phyloP scores from a whole-genome alignment of 2,888 invertebrate species.

The Pseudoips prasinana region DNA sequence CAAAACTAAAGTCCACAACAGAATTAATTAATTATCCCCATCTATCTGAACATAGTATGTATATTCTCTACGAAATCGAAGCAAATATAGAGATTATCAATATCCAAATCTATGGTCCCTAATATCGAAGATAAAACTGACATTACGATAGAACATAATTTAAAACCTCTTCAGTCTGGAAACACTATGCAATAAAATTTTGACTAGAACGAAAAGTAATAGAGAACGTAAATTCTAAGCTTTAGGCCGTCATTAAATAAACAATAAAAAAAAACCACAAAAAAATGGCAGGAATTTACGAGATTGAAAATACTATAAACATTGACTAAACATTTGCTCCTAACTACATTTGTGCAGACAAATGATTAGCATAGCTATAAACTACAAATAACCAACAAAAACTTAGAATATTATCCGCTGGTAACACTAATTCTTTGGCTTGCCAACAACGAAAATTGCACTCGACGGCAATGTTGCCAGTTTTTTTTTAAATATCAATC shows the following conservation, averaged over 20 bases:
- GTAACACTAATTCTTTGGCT: slow-evolving; percentile 52
- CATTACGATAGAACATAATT: slow-evolving; percentile 46
- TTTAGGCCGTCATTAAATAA: slow-evolving; percentile 25
- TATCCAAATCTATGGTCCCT: slow-evolving; percentile 72
- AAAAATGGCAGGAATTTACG: slow-evolving; percentile 34
- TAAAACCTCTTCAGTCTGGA: slow-evolving; percentile 54
- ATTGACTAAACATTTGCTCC: slow-evolving; percentile 31
- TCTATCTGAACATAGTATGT: slow-evolving; percentile 7
- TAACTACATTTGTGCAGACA: slow-evolving; percentile 43
- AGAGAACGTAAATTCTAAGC: slow-evolving; percentile 11
- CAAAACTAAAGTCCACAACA: too few species aligned
- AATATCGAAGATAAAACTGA: slow-evolving; percentile 57
- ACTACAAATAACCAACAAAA: slow-evolving; percentile 29
- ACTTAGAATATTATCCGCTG: slow-evolving; percentile 32
- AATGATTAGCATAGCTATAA: slow-evolving; percentile 23
- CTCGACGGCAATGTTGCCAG: slow-evolving; percentile 34
- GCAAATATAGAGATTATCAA: slow-evolving; percentile 52
- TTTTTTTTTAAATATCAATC: slow-evolving; percentile 36
- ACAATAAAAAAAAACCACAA: slow-evolving; percentile 19
- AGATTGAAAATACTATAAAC: slow-evolving; percentile 22
- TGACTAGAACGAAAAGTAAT: slow-evolving; percentile 38
- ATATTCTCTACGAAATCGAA: slow-evolving; percentile 26
- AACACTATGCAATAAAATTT: slow-evolving; percentile 37
- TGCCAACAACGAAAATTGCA: slow-evolving; percentile 37
- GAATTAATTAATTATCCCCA: too few species aligned